Conservation (phyloP, 2,797 vertebrate species). For the Clamator glandarius region DNA sequence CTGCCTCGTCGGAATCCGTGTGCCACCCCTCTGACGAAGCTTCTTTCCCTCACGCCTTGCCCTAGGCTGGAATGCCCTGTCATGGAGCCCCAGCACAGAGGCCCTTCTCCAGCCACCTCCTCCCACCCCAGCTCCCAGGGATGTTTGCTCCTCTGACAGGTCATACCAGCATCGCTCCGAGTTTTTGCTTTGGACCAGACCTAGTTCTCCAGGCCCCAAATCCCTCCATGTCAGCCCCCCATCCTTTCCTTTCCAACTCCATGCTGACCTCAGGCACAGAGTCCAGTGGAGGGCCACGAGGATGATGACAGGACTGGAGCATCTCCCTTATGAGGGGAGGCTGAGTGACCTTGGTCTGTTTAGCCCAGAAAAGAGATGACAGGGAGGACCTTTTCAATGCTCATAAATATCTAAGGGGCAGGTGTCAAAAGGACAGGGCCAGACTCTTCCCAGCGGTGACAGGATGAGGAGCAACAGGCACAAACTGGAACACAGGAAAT, state of each 20-base stretch:
- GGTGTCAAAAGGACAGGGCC: too few species aligned
- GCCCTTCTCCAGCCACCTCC: background rate
- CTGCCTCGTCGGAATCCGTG: background rate
- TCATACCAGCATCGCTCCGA: background rate
- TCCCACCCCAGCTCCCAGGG: background rate
- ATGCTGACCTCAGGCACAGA: background rate
- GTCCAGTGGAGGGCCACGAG: too few species aligned
- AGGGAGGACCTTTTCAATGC: too few species aligned
- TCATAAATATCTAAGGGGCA: too few species aligned
- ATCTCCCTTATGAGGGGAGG: too few species aligned
- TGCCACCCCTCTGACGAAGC: rapidly evolving
- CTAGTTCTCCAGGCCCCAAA: background rate
- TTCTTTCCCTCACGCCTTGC: background rate
- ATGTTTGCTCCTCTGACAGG: background rate
- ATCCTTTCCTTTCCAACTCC: background rate
- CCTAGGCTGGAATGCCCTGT: background rate
- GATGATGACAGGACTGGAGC: too few species aligned
- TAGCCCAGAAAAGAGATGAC: too few species aligned
- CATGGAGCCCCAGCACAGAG: background rate
- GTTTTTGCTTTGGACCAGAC: background rate
- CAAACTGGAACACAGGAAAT: too few species aligned
- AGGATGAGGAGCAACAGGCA: too few species aligned
- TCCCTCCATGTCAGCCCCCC: background rate
- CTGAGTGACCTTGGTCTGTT: too few species aligned
- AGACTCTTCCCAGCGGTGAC: too few species aligned